Conservation (phyloP, 2,113 vertebrate genomes). For the Galbula dea region DNA sequence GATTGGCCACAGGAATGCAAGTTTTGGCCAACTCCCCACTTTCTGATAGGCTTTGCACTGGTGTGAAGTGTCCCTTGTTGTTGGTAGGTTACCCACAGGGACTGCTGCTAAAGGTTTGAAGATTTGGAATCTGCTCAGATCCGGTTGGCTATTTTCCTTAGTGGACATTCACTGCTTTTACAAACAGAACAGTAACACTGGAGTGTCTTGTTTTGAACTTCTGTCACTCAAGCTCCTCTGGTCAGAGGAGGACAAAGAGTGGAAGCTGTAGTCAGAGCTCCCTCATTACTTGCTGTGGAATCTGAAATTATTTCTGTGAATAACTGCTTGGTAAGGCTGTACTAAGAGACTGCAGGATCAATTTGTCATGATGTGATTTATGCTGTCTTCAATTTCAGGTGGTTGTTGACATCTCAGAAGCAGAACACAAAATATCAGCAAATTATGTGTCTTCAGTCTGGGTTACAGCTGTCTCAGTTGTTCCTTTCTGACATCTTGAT, state of each 20-base stretch:
- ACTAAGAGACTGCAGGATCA: background rate
- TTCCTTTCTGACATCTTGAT: background rate
- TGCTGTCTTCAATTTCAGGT: background rate
- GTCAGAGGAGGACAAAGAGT: constrained; percentile 27
- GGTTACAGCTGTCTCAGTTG: background rate
- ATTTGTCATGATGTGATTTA: background rate
- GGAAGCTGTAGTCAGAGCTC: background rate
- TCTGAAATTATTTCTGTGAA: background rate
- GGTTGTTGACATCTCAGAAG: background rate
- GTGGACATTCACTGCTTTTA: constrained; percentile 35
- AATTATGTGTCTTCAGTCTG: background rate
- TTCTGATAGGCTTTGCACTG: constrained; percentile 9
- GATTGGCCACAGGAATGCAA: background rate
- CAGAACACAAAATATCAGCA: background rate
- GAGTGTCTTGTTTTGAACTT: constrained; percentile 36
- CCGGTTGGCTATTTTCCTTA: constrained; percentile 22
- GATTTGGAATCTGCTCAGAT: constrained; percentile 40
- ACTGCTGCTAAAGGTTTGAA: constrained; percentile 15
- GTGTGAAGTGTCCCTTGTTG: constrained; percentile 19
- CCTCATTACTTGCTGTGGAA: background rate
- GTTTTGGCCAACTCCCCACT: background rate
- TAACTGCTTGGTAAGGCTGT: background rate
- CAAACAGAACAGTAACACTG: constrained; percentile 25
- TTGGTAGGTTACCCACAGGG: constrained; percentile 30
- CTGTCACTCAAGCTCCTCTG: constrained; percentile 7